Evolutionary conservation across 37 sponge, comb jelly and placozoan genomes (phyloP), one percentile per base, ranked within the genome.

Genomic region (Aplysina aerophoba): DNA sequence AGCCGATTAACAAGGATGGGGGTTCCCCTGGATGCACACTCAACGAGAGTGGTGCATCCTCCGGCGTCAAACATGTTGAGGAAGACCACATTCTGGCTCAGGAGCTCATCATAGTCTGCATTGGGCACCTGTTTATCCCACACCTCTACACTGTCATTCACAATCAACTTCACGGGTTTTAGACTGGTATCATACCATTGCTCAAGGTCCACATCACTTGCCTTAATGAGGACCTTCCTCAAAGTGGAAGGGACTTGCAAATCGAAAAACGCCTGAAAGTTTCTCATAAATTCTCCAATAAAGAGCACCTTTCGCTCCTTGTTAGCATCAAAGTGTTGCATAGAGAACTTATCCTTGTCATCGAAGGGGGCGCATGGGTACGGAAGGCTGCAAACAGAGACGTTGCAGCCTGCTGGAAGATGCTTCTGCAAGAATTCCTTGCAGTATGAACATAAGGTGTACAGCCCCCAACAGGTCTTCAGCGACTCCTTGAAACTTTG

Each of bases 1-100:
- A 90, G 80, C 8, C 91, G 77, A 79, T 90, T 90, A 37, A 90
- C 55, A 31, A 90, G 71, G 5, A 90, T 63, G 27, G 91, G 91
- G 35, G 85, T 84, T 38, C 87, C 72, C 54, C 90, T 57, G 27
- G 73, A 39, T 40, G 80, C 17, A 73, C 92, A 91, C 63, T 91
- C 92, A 15, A 84, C 60, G 21, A 84, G 81, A 20, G 85, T 87
- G 2, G 88, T 91, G 69, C 69, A 87, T 6, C 88, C 88, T 44
- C 81, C 66, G 13, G 88, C 88, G 67, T 87, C 92, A 56, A 62
- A 84, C 44, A 91, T 30, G 69, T 73, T 87, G 54, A 91, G 81
- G 40, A 91, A 91, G 19, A 87, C 88, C 55, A 91, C 53, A 39
- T 87, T 91, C 16, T 72, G 34, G 38, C 85, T 81, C 33, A 91